Percentiles rank a stretch among this genome's conserved stretches.
phyloP scores from a whole-genome alignment of 2,113 vertebrate genomes.

The Microcebus tavaratra region DNA sequence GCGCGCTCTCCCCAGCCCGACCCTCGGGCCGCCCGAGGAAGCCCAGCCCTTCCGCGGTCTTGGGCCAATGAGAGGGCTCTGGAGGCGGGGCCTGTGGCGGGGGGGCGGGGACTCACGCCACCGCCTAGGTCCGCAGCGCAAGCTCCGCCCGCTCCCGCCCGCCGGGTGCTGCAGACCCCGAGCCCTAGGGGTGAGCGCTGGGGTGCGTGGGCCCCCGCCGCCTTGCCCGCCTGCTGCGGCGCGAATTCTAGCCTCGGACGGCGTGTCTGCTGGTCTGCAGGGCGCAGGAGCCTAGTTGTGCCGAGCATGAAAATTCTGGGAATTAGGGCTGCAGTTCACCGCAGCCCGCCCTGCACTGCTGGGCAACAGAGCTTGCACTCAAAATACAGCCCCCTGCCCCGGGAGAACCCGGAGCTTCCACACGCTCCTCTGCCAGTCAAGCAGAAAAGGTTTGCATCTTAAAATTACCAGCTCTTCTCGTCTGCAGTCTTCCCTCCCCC shows the following conservation, averaged over 20 bases:
- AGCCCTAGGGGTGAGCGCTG: accelerated
- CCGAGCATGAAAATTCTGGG: neutral
- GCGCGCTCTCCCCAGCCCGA: constrained; percentile 52
- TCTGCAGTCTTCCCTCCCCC: constrained; percentile 46
- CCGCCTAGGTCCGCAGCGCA: constrained; percentile 58
- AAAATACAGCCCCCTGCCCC: neutral
- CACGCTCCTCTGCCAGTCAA: neutral
- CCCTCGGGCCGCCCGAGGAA: constrained; percentile 37
- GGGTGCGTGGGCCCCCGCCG: accelerated
- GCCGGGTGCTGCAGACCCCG: neutral
- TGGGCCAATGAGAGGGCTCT: constrained; percentile 43
- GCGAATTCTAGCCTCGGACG: neutral
- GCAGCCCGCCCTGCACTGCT: neutral
- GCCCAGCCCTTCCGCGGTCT: constrained; percentile 61
- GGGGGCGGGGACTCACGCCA: constrained; percentile 28
- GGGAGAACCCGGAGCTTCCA: neutral
- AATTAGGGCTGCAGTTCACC: neutral
- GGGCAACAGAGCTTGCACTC: neutral
- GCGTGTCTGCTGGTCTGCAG: neutral
- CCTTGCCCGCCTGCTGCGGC: neutral
- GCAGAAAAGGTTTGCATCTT: constrained; percentile 40
- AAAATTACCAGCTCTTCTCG: constrained; percentile 27
- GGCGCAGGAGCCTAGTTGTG: neutral
- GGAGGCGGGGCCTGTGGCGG: neutral
- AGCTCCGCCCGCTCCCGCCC: constrained; percentile 55